Percentiles rank a stretch among this genome's conserved stretches.
These are phyloP conservation scores for Lethenteron camtschaticum DNA, from an alignment of 2,113 vertebrate genomes.

Conservation along the genomic window DNA sequence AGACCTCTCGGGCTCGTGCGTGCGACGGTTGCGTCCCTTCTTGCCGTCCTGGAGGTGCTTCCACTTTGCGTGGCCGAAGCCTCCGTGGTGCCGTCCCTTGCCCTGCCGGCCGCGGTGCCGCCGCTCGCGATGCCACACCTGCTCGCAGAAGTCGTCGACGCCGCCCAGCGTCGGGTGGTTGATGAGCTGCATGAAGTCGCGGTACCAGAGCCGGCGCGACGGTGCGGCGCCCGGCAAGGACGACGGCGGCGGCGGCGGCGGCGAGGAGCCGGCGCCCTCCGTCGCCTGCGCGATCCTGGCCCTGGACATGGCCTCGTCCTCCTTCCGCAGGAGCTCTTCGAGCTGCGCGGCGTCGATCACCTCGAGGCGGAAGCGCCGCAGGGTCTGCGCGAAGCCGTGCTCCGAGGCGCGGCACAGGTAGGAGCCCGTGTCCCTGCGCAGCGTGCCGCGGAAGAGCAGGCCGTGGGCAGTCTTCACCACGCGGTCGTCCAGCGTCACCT, in stretches of 20 bases:
- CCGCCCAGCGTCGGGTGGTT: constrained; percentile 84
- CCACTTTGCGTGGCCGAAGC: constrained; percentile 51
- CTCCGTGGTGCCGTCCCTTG: constrained; percentile 16
- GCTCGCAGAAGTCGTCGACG: constrained; percentile 92
- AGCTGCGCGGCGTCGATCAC: constrained; percentile 68
- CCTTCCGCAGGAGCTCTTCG: constrained; percentile 59
- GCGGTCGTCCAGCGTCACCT: constrained; percentile 56
- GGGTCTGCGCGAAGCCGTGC: constrained; percentile 79
- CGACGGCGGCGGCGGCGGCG: neutral
- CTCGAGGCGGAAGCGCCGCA: constrained; percentile 66
- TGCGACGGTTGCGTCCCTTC: constrained; percentile 91
- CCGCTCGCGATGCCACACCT: constrained; percentile 87
- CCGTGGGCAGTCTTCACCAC: constrained; percentile 68
- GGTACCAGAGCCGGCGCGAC: constrained; percentile 82
- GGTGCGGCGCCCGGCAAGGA: constrained; percentile 22
- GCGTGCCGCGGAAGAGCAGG: constrained; percentile 54
- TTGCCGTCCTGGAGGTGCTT: constrained; percentile 89
- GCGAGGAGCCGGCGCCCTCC: too few relatives aligned
- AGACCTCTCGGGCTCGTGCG: constrained; percentile 86
- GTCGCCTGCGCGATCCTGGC: constrained; percentile 14
- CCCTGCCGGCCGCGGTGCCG: constrained; percentile 31
- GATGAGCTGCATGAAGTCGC: constrained; percentile 88
- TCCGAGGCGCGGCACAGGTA: constrained; percentile 82
- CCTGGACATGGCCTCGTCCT: constrained; percentile 26
- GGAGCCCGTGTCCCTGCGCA: constrained; percentile 47